Evolutionary conservation across 2,113 vertebrate species (phyloP), one percentile per base, ranked within the genome.

Genomic region (Pitta sordida): DNA sequence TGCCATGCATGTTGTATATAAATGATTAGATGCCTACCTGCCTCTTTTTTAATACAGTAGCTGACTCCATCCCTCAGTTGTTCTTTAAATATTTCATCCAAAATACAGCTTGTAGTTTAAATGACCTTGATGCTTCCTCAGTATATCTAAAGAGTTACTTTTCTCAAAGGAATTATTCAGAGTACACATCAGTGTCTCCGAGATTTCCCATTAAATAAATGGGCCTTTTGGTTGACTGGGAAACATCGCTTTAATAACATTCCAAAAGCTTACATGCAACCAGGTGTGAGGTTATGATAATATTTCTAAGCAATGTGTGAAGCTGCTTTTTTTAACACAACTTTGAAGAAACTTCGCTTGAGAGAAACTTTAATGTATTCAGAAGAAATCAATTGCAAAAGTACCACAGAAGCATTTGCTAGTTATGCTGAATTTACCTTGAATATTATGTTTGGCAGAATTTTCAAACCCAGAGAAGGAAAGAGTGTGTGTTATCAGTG

Each of bases 1-100:
- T 49, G 26, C 16, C 10, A 9, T 27, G 15, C 1, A 1, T 64
- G 10, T n/a, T 68, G 1, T 55, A 3, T 34, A 12, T 29, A 21
- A 24, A 26, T 48, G 24, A 15, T 64, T 39, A 65, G 32, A 11
- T 63, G 11, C 22, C 41, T 91, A 10, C 39, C 37, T 75, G 3
- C n/a, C 16, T 77, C 17, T 77, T 70, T 10, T 81, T 70, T 69
- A 49, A 26, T 29, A 59, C 37, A 6, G 8, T 79, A 30, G 2
- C 39, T 89, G 64, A 32, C 37, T 62, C 20, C 10, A 8, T 58
- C 15, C 30, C 11, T 86, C 30, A 36, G 0, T 43, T 3, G 0
- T 73, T 91, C 63, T 77, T 84, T 49, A 83, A 60, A 41, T 79
- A 73, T 13, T 27, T 90, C 36, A 56, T 49, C 8, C 23, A 51